Evolutionary conservation across 2,888 invertebrate species (phyloP).

Genomic region (Drosophila testacea): DNA sequence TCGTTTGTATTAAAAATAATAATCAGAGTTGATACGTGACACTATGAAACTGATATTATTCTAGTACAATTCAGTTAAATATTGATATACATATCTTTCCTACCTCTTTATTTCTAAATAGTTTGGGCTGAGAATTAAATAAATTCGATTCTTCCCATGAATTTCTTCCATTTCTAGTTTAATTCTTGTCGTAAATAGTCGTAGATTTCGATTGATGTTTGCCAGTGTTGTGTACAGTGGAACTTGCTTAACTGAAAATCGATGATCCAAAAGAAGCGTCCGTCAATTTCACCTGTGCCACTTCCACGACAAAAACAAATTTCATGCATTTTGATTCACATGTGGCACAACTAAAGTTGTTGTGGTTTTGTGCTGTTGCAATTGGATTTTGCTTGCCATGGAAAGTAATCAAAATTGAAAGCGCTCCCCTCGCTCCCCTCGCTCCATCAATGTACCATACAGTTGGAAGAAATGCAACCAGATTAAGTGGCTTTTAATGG

Average conservation of each 20-base stretch:
- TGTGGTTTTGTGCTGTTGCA: conserved; percentile 14
- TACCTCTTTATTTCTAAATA: no score
- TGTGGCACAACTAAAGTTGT: conserved; percentile 20
- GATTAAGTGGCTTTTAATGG: conserved; percentile 63
- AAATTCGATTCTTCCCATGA: no score
- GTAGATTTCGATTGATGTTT: background rate
- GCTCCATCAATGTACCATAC: background rate
- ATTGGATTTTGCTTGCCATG: conserved; percentile 48
- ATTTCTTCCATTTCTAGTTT: background rate
- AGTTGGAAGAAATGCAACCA: conserved; percentile 33
- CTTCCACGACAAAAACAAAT: conserved; percentile 39
- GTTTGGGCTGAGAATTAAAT: no score
- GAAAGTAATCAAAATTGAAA: conserved; percentile 68
- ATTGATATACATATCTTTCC: no score
- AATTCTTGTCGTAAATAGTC: background rate
- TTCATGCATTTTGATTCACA: conserved; percentile 32
- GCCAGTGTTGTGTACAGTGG: background rate
- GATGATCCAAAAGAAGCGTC: conserved; percentile 18
- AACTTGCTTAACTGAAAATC: conserved; percentile 29
- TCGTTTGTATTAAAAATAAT: no score
- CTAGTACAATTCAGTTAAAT: no score
- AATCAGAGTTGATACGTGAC: no score
- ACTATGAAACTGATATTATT: no score
- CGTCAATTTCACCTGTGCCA: conserved; percentile 57
- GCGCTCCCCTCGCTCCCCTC: conserved; percentile 16